Conservation (phyloP, 2,113 vertebrate species). For the Felis catus region F.catus_Fca126_mat1.0 CM031414.1:84903501-84904000, state of each 20-base stretch:
- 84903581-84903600: neutral
- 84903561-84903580: neutral
- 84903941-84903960: neutral
- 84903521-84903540: neutral
- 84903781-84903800: neutral
- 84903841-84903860: neutral
- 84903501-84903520: neutral
- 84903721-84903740: neutral
- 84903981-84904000: neutral
- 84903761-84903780: neutral
- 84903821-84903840: neutral
- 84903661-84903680: neutral
- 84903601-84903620: neutral
- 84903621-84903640: neutral
- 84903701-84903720: neutral
- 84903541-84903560: conserved; percentile 1
- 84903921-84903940: neutral
- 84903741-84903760: neutral
- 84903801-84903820: neutral
- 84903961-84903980: neutral
- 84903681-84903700: neutral
- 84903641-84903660: neutral
- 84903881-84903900: neutral
- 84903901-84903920: neutral
- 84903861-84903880: neutral